Conservation (phyloP, 2,797 vertebrate species). For the Hirundo rustica region DNA sequence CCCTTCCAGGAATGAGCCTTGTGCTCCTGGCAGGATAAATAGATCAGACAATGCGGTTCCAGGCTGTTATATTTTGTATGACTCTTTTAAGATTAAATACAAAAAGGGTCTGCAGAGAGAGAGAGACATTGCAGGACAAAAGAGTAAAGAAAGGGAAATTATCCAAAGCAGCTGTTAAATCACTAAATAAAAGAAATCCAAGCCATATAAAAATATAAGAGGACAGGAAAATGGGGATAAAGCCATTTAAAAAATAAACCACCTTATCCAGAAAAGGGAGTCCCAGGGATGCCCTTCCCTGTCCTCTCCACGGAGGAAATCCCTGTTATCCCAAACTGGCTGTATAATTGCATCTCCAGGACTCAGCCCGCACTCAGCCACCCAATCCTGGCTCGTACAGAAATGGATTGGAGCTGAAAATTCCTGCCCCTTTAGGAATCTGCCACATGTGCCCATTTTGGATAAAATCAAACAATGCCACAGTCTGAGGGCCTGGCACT, state of each 20-base stretch:
- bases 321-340: neutral
- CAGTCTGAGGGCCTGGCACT: neutral
- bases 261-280: neutral
- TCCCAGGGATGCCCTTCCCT: neutral
- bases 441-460: neutral
- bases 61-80: rapidly evolving
- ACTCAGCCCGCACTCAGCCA: neutral
- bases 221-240: neutral
- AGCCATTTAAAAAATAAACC: neutral
- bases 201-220: neutral
- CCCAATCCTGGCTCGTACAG: neutral
- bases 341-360: neutral
- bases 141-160: neutral
- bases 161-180: neutral
- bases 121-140: rapidly evolving
- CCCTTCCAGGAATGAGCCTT: rapidly evolving
- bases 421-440: neutral
- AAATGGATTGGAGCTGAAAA: neutral
- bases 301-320: neutral
- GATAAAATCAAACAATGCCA: neutral
- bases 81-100: neutral
- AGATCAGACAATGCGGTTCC: neutral
- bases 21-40: neutral
- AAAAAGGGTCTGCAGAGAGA: neutral
- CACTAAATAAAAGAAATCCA: neutral